Conservation (phyloP, 2,888 invertebrate genomes). For the Nasonia oneida region DNA sequence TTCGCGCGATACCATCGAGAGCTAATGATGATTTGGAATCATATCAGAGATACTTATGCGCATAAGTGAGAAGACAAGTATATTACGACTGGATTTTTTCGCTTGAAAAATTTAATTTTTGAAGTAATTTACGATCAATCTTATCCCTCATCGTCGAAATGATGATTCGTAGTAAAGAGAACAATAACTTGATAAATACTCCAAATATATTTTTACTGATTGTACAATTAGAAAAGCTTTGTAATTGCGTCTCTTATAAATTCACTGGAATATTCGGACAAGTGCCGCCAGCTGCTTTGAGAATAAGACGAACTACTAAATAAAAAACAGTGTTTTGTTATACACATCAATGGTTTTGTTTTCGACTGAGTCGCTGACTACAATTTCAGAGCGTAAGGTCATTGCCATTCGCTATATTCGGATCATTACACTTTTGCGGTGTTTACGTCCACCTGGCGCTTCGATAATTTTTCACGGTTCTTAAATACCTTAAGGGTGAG, state of each 20-base stretch:
- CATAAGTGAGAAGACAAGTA: no score
- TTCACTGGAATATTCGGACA: neutral
- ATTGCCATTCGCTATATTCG: conserved; percentile 10
- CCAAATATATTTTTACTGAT: no score
- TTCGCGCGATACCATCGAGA: no score
- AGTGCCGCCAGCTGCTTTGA: neutral
- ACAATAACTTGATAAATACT: no score
- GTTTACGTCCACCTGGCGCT: conserved; percentile 26
- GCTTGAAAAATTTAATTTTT: no score
- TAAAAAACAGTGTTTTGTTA: neutral
- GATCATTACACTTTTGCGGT: conserved; percentile 30
- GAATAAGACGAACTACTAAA: neutral
- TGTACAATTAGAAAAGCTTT: no score
- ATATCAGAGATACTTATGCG: no score
- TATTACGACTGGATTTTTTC: no score
- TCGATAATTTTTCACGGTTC: conserved; percentile 22
- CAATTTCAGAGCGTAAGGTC: conserved; percentile 11
- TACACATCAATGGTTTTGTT: neutral
- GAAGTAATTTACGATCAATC: no score
- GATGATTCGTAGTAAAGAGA: no score
- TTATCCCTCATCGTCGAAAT: no score
- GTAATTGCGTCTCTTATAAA: neutral
- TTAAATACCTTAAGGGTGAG: neutral
- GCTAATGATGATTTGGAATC: no score
- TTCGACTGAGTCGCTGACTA: neutral